Evolutionary conservation across 2,797 vertebrate genomes (phyloP), one percentile per base, ranked within the genome.

Genomic region (Cephalopachus bancanus): DNA sequence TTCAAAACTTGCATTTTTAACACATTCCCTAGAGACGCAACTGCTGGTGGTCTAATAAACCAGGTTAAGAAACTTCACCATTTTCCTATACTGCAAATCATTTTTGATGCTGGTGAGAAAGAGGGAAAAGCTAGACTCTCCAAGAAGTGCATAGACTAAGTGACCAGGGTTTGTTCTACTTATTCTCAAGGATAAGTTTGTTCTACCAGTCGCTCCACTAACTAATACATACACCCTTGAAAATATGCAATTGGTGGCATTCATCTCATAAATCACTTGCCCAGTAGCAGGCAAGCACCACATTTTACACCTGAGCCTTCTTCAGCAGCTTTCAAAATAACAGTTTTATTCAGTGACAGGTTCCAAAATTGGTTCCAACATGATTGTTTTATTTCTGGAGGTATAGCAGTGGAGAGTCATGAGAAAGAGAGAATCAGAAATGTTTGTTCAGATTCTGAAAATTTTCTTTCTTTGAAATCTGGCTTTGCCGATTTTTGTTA

Each of bases 211-310:
- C 57, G 15, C 60, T 90, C 16, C 20, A 57, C 49, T 94, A 76
- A 88, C 75, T 20, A 89, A 57, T 51, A 83, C 16, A 65, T 59
- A 19, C 33, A 69, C 30, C 26, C 30, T 79, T 69, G 28, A 30
- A 75, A 92, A 71, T 79, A 71, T 7, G 62, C 24, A 69, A 84
- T 75, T 80, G 19, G 69, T 88, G 26, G 7, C 17, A 93, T 84
- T 88, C 60, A 24, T 94, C 67, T 89, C 72, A 76, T 65, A 75
- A 89, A 95, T 83, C 64, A 69, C 6, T 90, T 87, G n/a, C 12
- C 9, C 22, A 88, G 30, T 30, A 92, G 9, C 55, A 44, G 44
- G 44, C 5, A 44, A 44, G 44, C 44, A 44, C 44, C 44, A 26
- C 64, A 87, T 19, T 49, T 74, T 51, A 49, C 62, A 89, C 19